These are phyloP conservation scores for Eupithecia centaureata DNA, from an alignment of 2,888 invertebrate genomes.

Conservation along the genomic window DNA sequence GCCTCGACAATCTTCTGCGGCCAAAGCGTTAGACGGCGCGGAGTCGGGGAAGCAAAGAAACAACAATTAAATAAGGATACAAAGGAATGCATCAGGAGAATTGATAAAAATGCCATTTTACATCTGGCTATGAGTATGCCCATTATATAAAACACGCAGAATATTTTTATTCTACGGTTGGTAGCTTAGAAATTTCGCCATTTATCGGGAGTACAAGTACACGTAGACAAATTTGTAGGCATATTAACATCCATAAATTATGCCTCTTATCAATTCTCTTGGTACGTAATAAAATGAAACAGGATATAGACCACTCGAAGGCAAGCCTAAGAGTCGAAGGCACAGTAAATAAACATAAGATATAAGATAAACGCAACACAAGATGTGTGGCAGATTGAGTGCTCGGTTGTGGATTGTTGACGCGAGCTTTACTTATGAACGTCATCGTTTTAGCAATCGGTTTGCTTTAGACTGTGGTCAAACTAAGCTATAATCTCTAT, in stretches of 20 bases:
- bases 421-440: constrained; percentile 33
- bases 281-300: constrained; percentile 14
- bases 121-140: background rate
- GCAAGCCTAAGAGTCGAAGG: constrained; percentile 21
- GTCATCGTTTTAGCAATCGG: background rate
- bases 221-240: background rate
- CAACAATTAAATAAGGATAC: constrained; percentile 64
- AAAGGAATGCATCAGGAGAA: constrained; percentile 24
- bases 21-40: constrained; percentile 73
- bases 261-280: constrained; percentile 7
- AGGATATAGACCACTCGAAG: constrained; percentile 27
- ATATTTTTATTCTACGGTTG: no score
- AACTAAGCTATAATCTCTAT: background rate
- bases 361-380: constrained; percentile 28
- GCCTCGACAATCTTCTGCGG: constrained; percentile 96
- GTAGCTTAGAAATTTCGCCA: background rate
- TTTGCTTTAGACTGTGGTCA: background rate
- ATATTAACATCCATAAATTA: background rate
- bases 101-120: background rate
- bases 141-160: background rate
- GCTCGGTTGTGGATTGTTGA: constrained; percentile 10
- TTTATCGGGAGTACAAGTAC: background rate
- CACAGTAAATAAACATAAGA: constrained; percentile 16
- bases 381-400: constrained; percentile 15
- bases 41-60: constrained; percentile 72